Conservation (phyloP, 2,888 invertebrate genomes). For the Autographa gamma region DNA sequence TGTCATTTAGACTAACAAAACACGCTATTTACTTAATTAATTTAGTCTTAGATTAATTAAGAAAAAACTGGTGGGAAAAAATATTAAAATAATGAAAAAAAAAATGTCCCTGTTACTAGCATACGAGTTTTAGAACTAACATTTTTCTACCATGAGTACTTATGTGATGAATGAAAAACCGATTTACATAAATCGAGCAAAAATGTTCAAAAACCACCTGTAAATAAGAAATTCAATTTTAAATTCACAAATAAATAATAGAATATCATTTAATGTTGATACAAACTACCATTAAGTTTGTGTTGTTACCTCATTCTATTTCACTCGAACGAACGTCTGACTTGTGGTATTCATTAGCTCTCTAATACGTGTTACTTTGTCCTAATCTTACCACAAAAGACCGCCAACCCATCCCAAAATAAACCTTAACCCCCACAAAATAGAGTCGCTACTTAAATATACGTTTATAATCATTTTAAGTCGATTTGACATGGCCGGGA, state of each 20-base stretch:
- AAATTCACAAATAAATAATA: not conserved
- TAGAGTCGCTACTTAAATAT: slow-evolving; percentile 57
- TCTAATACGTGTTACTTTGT: slow-evolving; percentile 85
- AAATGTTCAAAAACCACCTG: not conserved
- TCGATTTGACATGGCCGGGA: slow-evolving; percentile 76
- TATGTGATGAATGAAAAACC: too few relatives aligned
- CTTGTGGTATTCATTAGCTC: slow-evolving; percentile 85
- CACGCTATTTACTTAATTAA: too few relatives aligned
- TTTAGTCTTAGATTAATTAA: too few relatives aligned
- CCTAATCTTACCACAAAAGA: slow-evolving; percentile 81
- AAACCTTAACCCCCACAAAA: slow-evolving; percentile 36
- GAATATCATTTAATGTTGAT: slow-evolving; percentile 15
- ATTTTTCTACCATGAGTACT: too few relatives aligned
- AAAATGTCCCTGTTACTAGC: too few relatives aligned
- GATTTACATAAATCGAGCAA: too few relatives aligned
- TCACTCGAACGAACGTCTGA: slow-evolving; percentile 71
- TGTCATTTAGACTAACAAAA: too few relatives aligned
- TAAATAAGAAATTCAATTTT: not conserved
- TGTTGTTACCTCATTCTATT: slow-evolving; percentile 63
- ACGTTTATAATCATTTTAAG: slow-evolving; percentile 68
- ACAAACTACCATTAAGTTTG: slow-evolving; percentile 52
- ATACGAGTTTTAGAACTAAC: too few relatives aligned
- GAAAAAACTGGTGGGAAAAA: too few relatives aligned
- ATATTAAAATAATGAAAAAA: too few relatives aligned
- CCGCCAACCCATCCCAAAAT: slow-evolving; percentile 49